Evolutionary conservation across 2,113 vertebrate species (phyloP).

Genomic region (Campylomormyrus tamandua): DNA sequence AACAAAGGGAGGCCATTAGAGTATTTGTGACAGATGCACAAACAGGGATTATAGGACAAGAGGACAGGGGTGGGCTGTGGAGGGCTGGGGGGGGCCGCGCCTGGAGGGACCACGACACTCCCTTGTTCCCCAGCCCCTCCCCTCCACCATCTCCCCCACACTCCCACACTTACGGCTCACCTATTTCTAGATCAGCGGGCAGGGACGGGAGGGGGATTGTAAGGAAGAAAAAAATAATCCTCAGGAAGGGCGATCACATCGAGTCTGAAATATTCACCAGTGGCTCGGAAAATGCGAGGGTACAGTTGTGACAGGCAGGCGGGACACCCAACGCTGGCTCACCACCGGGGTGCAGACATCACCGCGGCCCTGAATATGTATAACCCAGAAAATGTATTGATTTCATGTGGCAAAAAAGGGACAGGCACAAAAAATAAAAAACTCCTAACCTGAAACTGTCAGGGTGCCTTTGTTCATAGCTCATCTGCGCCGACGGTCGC

Average conservation of each 20-base stretch:
- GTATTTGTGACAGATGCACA: constrained; percentile 35
- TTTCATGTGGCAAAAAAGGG: constrained; percentile 88
- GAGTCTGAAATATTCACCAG: constrained; percentile 98
- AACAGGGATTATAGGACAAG: constrained; percentile 56
- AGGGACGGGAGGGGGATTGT: constrained; percentile 34
- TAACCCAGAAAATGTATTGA: constrained; percentile 98
- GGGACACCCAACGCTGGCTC: constrained; percentile 73
- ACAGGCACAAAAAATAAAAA: constrained; percentile 61
- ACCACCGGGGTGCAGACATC: constrained; percentile 80
- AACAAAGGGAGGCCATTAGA: constrained; percentile 35
- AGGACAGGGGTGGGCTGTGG: constrained; percentile 49
- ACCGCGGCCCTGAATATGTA: constrained; percentile 93
- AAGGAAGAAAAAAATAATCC: constrained; percentile 33
- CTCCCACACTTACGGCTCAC: constrained; percentile 43
- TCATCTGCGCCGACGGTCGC: constrained; percentile 78
- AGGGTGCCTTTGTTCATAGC: constrained; percentile 96
- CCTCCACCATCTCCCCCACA: constrained; percentile 28
- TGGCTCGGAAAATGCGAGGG: constrained; percentile 90
- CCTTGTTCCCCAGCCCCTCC: neutral
- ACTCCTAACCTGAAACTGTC: constrained; percentile 96
- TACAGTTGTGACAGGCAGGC: constrained; percentile 87
- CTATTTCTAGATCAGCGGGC: constrained; percentile 41
- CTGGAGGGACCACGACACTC: constrained; percentile 44
- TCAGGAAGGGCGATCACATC: constrained; percentile 94
- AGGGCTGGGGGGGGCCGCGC: constrained; percentile 46